Conservation (phyloP, 2,113 vertebrate genomes). For the Protomyctophum bolini region DNA sequence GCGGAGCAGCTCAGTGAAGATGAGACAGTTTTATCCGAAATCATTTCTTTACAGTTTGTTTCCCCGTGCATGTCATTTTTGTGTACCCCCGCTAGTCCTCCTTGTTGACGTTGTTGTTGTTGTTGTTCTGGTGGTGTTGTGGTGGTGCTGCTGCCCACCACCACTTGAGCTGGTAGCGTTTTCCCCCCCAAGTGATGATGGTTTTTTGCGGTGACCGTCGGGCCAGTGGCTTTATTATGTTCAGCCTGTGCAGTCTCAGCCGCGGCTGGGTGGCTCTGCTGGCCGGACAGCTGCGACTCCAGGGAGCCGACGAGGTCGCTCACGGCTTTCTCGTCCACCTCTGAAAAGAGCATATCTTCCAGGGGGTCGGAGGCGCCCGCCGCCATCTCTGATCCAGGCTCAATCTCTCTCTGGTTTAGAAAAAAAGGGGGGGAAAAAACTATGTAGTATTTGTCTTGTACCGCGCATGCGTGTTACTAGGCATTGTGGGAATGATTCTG, state of each 20-base stretch:
- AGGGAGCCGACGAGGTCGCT: conserved; percentile 86
- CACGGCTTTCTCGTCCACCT: conserved; percentile 90
- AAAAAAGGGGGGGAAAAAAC: neutral
- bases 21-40: conserved; percentile 64
- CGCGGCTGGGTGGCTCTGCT: conserved; percentile 60
- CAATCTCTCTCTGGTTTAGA: conserved; percentile 65
- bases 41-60: conserved; percentile 67
- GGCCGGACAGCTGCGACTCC: conserved; percentile 84
- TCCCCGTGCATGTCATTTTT: conserved; percentile 72
- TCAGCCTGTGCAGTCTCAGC: conserved; percentile 53
- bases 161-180: conserved; percentile 73
- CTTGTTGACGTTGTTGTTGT: conserved; percentile 41
- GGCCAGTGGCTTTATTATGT: conserved; percentile 67
- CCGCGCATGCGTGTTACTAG: conserved; percentile 82
- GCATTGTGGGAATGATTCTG: conserved; percentile 82
- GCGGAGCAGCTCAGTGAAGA: conserved; percentile 49
- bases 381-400: conserved; percentile 86
- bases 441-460: conserved; percentile 30
- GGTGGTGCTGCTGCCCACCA: conserved; percentile 75
- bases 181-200: conserved; percentile 74
- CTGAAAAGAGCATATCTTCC: conserved; percentile 91
- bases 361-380: conserved; percentile 87
- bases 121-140: conserved; percentile 71
- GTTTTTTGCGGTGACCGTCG: conserved; percentile 67
- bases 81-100: conserved; percentile 59